Conservation (phyloP, 2,113 vertebrate genomes). For the Mobula hypostoma region DNA sequence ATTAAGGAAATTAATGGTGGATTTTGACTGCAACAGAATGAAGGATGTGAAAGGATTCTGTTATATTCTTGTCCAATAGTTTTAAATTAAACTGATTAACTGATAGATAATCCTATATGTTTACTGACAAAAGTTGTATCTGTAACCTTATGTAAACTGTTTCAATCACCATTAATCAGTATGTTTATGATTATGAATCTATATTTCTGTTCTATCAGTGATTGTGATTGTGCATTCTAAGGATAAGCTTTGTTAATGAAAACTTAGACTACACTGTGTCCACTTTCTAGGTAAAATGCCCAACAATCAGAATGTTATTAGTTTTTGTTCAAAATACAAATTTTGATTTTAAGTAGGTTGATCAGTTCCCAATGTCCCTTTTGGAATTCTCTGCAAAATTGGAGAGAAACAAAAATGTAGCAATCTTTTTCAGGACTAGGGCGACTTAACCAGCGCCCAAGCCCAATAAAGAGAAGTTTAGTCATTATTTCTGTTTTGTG, state of each 20-base stretch:
- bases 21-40: constrained; percentile 78
- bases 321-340: not conserved
- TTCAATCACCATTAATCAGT: not conserved
- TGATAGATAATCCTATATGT: not conserved
- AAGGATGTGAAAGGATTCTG: constrained; percentile 77
- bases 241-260: not conserved
- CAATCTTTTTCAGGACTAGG: not conserved
- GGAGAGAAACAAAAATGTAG: not conserved
- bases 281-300: not conserved
- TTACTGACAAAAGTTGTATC: not conserved
- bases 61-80: constrained; percentile 65
- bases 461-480: not conserved
- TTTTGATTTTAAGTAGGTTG: not conserved
- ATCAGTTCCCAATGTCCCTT: not conserved
- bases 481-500: not conserved
- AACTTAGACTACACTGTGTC: not conserved
- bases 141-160: not conserved
- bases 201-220: not conserved
- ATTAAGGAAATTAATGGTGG: constrained; percentile 74
- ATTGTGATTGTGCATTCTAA: not conserved
- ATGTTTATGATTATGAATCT: not conserved
- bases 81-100: not conserved
- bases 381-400: not conserved
- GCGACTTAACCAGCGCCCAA: not conserved
- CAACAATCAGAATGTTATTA: too few species aligned